phyloP scores from a whole-genome alignment of 2,113 vertebrate species.

The Pachypanchax playfairii region DNA sequence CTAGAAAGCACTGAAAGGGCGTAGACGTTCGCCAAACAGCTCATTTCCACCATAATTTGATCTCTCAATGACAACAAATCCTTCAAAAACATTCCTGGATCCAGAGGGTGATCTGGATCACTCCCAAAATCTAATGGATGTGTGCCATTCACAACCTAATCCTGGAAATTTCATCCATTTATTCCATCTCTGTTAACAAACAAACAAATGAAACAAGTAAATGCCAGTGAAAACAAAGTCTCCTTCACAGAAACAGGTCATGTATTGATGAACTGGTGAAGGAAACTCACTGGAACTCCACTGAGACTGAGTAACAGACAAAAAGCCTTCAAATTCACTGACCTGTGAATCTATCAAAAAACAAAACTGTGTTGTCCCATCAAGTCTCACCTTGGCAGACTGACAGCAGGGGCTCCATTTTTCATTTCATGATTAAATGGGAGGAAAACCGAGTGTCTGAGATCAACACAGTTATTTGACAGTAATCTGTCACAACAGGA shows the following conservation, averaged over 20 bases:
- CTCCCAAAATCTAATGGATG: too few species aligned
- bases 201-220: too few species aligned
- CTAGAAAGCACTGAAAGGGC: too few species aligned
- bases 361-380: slow-evolving; percentile 17
- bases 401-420: slow-evolving; percentile 15
- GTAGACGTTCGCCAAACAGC: too few species aligned
- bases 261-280: slow-evolving; percentile 3
- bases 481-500: slow-evolving; percentile 52
- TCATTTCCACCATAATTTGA: too few species aligned
- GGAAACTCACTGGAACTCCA: slow-evolving; percentile 7
- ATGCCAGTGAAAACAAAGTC: too few species aligned
- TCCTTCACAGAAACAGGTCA: neutral
- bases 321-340: slow-evolving; percentile 26
- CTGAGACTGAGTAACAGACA: neutral
- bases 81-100: too few species aligned
- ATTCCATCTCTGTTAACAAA: too few species aligned
- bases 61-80: too few species aligned
- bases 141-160: too few species aligned
- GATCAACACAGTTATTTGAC: slow-evolving; percentile 6
- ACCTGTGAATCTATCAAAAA: slow-evolving; percentile 41
- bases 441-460: neutral
- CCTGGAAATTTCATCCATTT: too few species aligned
- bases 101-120: too few species aligned
- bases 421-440: slow-evolving; percentile 32
- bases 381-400: slow-evolving; percentile 47